These are phyloP conservation scores for Xylocopa sonorina DNA, from an alignment of 1,140 invertebrate genomes.

Conservation along the genomic window DNA sequence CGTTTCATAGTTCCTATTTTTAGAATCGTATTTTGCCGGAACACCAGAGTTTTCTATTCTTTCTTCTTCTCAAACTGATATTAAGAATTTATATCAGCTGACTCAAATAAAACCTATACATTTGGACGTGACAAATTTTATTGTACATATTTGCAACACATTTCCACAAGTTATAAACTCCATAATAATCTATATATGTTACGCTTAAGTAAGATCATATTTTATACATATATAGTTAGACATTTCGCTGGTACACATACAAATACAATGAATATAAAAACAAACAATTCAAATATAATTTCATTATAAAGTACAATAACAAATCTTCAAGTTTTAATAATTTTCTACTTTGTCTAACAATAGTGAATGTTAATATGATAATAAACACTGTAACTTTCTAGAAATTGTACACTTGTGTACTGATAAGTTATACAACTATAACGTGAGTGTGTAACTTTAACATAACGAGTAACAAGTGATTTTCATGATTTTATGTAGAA, in stretches of 20 bases:
- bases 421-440: too few species aligned
- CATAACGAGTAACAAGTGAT: background rate
- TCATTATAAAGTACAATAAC: background rate
- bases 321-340: background rate
- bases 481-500: conserved; percentile 29
- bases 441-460: background rate
- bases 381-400: background rate
- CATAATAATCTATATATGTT: too few species aligned
- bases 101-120: background rate
- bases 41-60: conserved; percentile 6
- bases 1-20: conserved; percentile 53
- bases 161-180: too few species aligned
- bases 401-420: too few species aligned
- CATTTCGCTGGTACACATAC: background rate
- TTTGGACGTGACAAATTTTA: background rate
- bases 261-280: background rate
- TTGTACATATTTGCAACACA: background rate
- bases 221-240: background rate
- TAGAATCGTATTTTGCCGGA: conserved; percentile 38
- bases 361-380: background rate
- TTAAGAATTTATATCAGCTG: background rate
- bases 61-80: background rate
- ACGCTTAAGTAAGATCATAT: too few species aligned
- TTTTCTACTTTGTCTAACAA: background rate
- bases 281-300: background rate